Evolutionary conservation across 2,888 invertebrate genomes (phyloP), one percentile per base, ranked within the genome.

Genomic region (Drosophila meridiana): DNA sequence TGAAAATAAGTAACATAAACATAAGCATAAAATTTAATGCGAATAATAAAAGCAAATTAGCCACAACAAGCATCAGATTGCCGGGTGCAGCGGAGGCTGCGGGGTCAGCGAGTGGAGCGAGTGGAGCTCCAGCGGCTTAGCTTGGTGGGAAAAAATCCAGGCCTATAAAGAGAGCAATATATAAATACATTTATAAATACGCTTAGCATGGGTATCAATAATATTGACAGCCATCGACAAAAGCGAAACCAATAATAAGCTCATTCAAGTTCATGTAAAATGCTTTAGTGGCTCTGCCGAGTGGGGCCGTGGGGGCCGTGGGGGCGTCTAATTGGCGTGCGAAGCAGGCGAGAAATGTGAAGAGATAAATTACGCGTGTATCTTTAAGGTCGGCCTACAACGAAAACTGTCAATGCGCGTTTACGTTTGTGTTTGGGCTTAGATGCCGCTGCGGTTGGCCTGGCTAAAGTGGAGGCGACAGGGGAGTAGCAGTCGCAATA

Each of bases 231-330:
- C 61, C 68, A 69, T 59, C 50, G 74, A 68, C 52, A 66, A 72
- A 69, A 74, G 80, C 65, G 70, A 71, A 82, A 73, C 73, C 85
- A 82, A 84, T 87, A 84, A 87, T 89, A 84, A 84, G 83, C 88
- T 80, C 84, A 77, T 89, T 84, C 88, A 84, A 87, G 84, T 89
- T 89, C 89, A 89, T 84, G 89, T 84, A 85, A 84, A 84, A 84
- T 70, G 77, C 77, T 66, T 59, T 43, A 82, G 58, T 62, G 43
- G 56, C 60, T 55, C 36, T 26, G 28, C 8, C 6, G 6, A n/a
- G 3, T 13, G 7, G 9, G 45, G 30, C 42, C 5, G 48, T 4
- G 20, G 52, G 28, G 11, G 48, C 2, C 2, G 45, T 5, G 26
- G 53, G 11, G 61, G 7, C 40, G 47, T 61, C 76, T 84, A 84